Evolutionary conservation across 2,888 invertebrate species (phyloP).

Genomic region (Holacanthella duospinosa): DNA sequence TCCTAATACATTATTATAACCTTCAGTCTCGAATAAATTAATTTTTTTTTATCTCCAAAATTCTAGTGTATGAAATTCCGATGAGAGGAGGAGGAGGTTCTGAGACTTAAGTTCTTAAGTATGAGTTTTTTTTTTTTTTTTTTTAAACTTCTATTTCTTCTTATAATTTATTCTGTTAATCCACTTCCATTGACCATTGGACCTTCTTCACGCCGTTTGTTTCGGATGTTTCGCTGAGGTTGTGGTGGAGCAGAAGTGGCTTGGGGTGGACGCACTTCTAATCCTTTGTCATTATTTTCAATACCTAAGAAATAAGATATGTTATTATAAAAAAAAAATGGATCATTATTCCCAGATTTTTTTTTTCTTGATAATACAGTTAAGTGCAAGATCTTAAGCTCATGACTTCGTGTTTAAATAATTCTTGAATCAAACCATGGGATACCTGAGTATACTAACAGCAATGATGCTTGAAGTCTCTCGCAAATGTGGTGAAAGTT

Average conservation of each 20-base stretch:
- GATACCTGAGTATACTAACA: too few species aligned
- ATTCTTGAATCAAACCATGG: too few species aligned
- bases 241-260: background rate
- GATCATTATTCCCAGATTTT: background rate
- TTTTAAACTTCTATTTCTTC: slow-evolving; percentile 1
- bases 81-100: background rate
- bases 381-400: too few species aligned
- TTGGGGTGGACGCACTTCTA: background rate
- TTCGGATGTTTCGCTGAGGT: slow-evolving; percentile 2
- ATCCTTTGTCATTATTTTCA: background rate
- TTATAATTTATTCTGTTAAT: background rate
- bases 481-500: too few species aligned
- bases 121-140: too few species aligned
- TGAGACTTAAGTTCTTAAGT: too few species aligned
- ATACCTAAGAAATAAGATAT: too few species aligned
- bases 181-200: slow-evolving; percentile 6
- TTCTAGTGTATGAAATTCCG: background rate
- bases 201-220: background rate
- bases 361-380: too few species aligned
- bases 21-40: background rate
- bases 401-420: too few species aligned
- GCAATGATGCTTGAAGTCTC: too few species aligned
- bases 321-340: background rate
- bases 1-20: background rate
- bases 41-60: background rate